Evolutionary conservation across 2,888 invertebrate species (phyloP).

Genomic region (Synergus gifuensis): DNA sequence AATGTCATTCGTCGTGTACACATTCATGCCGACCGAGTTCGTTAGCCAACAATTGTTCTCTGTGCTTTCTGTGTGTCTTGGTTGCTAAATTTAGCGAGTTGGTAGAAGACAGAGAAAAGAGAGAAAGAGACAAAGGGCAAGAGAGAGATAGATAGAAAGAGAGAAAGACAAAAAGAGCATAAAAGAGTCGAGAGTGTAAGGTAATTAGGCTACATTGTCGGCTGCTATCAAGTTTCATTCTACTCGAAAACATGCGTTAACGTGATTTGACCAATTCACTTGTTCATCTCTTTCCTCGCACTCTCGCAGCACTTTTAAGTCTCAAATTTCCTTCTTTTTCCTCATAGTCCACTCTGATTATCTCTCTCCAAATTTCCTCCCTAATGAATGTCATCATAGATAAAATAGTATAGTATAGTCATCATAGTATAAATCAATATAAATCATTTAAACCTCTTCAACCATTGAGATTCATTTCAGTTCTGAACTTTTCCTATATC

Average conservation of each 20-base stretch:
- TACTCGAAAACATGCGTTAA: slow-evolving; percentile 59
- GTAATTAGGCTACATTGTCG: slow-evolving; percentile 68
- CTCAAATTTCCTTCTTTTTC: slow-evolving; percentile 16
- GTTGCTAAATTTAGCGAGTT: slow-evolving; percentile 57
- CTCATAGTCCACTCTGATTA: not conserved
- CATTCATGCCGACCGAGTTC: slow-evolving; percentile 62
- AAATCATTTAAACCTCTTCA: not conserved
- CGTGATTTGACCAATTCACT: slow-evolving; percentile 66
- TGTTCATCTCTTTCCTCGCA: not conserved
- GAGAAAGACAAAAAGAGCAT: slow-evolving; percentile 26
- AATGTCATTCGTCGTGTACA: slow-evolving; percentile 33
- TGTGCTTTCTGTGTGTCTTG: slow-evolving; percentile 57
- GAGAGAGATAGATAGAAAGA: not conserved
- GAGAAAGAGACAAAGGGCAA: slow-evolving; percentile 5
- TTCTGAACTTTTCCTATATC: not conserved
- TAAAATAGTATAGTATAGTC: too few species aligned
- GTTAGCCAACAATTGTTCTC: slow-evolving; percentile 71
- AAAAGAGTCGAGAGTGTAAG: slow-evolving; percentile 33
- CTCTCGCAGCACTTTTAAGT: not conserved
- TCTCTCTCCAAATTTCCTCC: slow-evolving; percentile 2
- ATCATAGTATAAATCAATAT: too few species aligned
- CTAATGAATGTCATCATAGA: not conserved
- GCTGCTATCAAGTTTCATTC: slow-evolving; percentile 55
- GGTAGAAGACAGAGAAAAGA: not conserved
- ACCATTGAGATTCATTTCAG: not conserved